Evolutionary conservation across 2,113 vertebrate species (phyloP).

Genomic region (Grus americana): DNA sequence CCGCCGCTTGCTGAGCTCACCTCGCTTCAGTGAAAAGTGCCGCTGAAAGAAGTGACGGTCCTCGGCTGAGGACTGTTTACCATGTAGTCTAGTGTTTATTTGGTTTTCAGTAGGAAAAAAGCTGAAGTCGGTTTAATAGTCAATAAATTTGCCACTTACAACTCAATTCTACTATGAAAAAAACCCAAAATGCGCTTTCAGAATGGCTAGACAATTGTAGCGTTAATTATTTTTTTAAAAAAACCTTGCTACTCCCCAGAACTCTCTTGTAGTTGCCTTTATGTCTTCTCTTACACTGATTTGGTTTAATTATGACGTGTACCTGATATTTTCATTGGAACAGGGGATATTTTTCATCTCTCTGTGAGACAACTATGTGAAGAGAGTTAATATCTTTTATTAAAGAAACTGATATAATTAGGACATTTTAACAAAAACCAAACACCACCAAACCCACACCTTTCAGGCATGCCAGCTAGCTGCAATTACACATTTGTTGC

Average conservation of each 20-base stretch:
- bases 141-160: neutral
- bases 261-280: neutral
- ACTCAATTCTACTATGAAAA: neutral
- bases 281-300: neutral
- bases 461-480: conserved; percentile 5
- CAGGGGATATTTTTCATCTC: neutral
- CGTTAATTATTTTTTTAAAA: no score
- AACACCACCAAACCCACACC: neutral
- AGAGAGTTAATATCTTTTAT: conserved; percentile 23
- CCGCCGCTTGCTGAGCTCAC: neutral
- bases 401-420: conserved; percentile 28
- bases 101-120: neutral
- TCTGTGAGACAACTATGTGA: neutral
- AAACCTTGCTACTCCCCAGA: neutral
- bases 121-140: neutral
- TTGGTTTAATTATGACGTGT: neutral
- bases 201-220: neutral
- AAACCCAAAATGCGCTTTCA: neutral
- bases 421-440: neutral
- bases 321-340: neutral
- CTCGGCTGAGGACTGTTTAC: neutral
- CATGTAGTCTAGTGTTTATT: neutral
- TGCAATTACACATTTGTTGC: neutral
- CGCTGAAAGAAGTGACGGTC: no score
- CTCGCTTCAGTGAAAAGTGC: neutral